Conservation (phyloP, 2,888 invertebrate species). For the Mimumesa dahlbomi region DNA sequence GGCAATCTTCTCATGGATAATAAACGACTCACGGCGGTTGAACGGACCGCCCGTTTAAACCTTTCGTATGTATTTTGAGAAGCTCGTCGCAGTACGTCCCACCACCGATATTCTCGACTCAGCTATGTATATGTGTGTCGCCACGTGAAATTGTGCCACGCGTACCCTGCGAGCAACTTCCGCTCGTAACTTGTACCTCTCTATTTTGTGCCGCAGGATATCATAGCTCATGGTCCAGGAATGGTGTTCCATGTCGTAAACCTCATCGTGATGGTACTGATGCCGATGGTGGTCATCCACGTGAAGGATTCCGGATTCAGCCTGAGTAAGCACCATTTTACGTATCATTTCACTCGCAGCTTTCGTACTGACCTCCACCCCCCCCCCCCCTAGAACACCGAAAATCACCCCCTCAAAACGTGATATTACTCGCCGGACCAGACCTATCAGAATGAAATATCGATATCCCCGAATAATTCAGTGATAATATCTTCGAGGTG, state of each 20-base stretch:
- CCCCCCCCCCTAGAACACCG: too few relatives aligned
- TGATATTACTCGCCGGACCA: constrained; percentile 28
- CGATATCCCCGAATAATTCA: too few relatives aligned
- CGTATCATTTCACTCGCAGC: constrained; percentile 58
- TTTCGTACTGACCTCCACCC: constrained; percentile 8
- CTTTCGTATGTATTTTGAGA: constrained; percentile 53
- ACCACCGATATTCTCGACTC: background rate
- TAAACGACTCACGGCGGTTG: constrained; percentile 51
- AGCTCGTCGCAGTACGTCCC: constrained; percentile 21
- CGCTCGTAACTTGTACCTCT: constrained; percentile 65
- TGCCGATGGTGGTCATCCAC: constrained; percentile 91
- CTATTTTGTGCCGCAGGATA: constrained; percentile 83
- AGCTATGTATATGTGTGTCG: background rate
- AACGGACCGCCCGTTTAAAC: constrained; percentile 41
- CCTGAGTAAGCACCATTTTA: constrained; percentile 84
- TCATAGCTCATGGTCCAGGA: constrained; percentile 86
- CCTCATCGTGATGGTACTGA: constrained; percentile 87
- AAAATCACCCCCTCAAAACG: too few relatives aligned
- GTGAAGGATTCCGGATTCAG: constrained; percentile 89
- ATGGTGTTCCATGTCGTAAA: constrained; percentile 88
- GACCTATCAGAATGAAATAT: too few relatives aligned
- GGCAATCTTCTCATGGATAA: constrained; percentile 41
- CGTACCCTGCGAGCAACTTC: constrained; percentile 48
- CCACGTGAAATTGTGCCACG: constrained; percentile 2
- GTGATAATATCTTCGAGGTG: too few relatives aligned